Evolutionary conservation across 2,888 invertebrate species (phyloP).

Genomic region (Sphecodes monilicornis): DNA sequence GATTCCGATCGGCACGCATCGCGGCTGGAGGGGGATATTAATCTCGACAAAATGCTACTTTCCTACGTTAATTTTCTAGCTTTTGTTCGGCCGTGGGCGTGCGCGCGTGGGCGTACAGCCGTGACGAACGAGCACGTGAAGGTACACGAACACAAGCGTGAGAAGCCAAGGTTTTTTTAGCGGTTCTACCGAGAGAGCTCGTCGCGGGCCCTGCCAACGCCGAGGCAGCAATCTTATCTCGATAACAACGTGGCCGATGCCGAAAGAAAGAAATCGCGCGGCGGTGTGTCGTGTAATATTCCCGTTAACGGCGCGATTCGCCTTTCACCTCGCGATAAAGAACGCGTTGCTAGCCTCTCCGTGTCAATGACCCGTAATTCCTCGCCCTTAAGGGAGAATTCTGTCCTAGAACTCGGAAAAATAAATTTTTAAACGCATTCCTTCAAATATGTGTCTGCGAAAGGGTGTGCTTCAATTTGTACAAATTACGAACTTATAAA

Average conservation of each 20-base stretch:
- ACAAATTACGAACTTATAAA: not conserved
- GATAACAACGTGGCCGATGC: conserved; percentile 39
- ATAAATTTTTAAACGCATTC: not conserved
- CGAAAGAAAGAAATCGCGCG: conserved; percentile 43
- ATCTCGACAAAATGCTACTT: conserved; percentile 63
- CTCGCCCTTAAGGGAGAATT: not conserved
- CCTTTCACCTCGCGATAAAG: conserved; percentile 46
- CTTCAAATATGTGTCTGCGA: not conserved
- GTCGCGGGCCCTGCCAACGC: conserved; percentile 21
- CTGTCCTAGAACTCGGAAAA: not conserved
- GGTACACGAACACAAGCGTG: conserved; percentile 39
- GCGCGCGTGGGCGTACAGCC: conserved; percentile 52
- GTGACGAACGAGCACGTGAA: conserved; percentile 56
- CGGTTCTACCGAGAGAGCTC: conserved; percentile 26
- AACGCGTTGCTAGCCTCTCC: not conserved
- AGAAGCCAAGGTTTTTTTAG: conserved; percentile 46
- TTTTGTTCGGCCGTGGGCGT: conserved; percentile 56
- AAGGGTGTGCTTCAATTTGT: not conserved
- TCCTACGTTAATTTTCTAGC: conserved; percentile 63
- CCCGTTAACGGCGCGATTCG: conserved; percentile 45
- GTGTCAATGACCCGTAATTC: not conserved
- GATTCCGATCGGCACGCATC: not conserved
- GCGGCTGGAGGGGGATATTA: conserved; percentile 27
- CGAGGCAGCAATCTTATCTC: conserved; percentile 42
- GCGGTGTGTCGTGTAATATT: conserved; percentile 35